Conservation (phyloP, 2,888 invertebrate species). For the Alloscopus bannaensis region DNA sequence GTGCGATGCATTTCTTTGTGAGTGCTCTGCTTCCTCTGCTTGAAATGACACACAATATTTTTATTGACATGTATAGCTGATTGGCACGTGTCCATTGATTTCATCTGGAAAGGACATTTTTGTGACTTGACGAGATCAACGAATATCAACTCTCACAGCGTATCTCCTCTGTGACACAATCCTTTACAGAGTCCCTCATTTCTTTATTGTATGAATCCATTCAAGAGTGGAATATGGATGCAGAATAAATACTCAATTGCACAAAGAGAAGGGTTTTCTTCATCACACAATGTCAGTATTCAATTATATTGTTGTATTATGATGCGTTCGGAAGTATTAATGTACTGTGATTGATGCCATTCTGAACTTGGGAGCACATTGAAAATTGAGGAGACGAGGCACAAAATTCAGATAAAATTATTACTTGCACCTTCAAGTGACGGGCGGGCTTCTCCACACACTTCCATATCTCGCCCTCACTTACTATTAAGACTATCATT, state of each 20-base stretch:
- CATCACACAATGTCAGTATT: background rate
- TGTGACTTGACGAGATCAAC: background rate
- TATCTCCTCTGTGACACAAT: background rate
- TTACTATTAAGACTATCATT: slow-evolving; percentile 7
- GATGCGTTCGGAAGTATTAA: background rate
- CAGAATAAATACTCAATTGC: background rate
- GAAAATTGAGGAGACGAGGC: background rate
- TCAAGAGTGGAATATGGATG: background rate
- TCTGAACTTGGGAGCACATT: background rate
- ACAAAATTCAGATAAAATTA: too few species aligned
- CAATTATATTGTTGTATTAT: background rate
- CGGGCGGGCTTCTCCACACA: background rate
- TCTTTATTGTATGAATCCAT: too few species aligned
- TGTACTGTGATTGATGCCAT: background rate
- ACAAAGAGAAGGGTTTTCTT: background rate
- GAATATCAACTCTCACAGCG: background rate
- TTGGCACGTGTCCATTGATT: slow-evolving; percentile 28
- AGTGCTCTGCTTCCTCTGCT: background rate
- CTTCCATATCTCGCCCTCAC: too few species aligned
- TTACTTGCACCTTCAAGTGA: background rate
- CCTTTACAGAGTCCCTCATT: too few species aligned
- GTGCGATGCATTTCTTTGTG: too few species aligned
- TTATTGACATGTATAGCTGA: slow-evolving; percentile 22
- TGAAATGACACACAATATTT: slow-evolving; percentile 3
- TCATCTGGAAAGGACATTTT: slow-evolving; percentile 9